These are phyloP conservation scores for Auanema freiburgensis DNA, from an alignment of 2,888 invertebrate genomes.

Conservation along the genomic window DNA sequence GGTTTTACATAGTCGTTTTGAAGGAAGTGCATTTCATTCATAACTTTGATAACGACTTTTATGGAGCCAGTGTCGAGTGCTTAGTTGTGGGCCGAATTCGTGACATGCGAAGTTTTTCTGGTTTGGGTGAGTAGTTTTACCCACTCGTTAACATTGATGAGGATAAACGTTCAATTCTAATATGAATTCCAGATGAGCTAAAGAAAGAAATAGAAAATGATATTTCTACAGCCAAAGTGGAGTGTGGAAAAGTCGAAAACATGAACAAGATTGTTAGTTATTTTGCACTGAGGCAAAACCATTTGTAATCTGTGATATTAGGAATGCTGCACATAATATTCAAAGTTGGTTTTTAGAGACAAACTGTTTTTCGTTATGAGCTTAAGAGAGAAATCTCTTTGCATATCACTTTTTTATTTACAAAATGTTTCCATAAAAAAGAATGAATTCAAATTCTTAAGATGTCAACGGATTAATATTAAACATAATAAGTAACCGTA, in stretches of 20 bases:
- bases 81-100: constrained; percentile 82
- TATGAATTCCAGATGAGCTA: constrained; percentile 72
- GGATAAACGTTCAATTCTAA: too few species aligned
- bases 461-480: constrained; percentile 1
- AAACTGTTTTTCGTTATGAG: too few species aligned
- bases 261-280: constrained; percentile 3
- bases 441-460: constrained; percentile 5
- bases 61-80: constrained; percentile 79
- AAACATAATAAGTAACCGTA: too few species aligned
- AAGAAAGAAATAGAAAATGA: constrained; percentile 80
- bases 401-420: constrained; percentile 1
- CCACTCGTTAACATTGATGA: constrained; percentile 16
- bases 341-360: too few species aligned
- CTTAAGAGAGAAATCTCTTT: too few species aligned
- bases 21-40: constrained; percentile 38
- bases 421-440: background rate
- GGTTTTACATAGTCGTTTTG: background rate
- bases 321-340: background rate
- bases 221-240: constrained; percentile 74
- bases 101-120: constrained; percentile 80
- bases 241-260: constrained; percentile 4
- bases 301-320: background rate
- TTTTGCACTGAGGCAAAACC: background rate
- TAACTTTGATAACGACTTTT: constrained; percentile 74
- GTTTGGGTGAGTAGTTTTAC: constrained; percentile 72